Base-by-base conservation (phyloP, 2,797 vertebrate species). In the Argya squamiceps region DNA sequence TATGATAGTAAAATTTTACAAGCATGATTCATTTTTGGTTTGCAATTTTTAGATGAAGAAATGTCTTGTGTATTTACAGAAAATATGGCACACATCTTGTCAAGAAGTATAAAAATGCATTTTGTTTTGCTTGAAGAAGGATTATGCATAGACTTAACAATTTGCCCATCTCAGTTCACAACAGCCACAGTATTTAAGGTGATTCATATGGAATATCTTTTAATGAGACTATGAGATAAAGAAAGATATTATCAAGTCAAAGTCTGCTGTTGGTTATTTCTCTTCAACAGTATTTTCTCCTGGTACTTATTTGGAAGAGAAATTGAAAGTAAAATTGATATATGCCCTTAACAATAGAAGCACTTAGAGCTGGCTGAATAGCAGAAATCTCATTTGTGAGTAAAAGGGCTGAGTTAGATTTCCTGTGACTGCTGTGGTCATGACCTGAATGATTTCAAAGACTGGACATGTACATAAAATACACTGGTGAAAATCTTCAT, bases 311-410 rank as follows among this genome's bases (percentile, higher is more conserved):
- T 86, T 94, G 50, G 58, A 92, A 63, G 21, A 86, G 69, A 91
- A 94, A 84, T 71, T 95, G 73, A 92, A 92, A 86, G 55, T 56
- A 36, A 91, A 89, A 92, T 92, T 91, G 62, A 82, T 96, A 91
- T 83, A 73, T 71, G 50, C 10, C 63, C 69, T 80, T 82, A 92
- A 88, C 43, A 93, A 81, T 49, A 69, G 50, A 85, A 94, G 29
- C 46, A 83, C 56, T 92, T 94, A 70, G n/a, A 80, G 30, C 22
- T 71, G 44, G 10, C 29, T 94, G 84, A 93, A 94, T 55, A 81
- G 70, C n/a, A 89, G 63, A 89, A 94, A 85, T 58, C 68, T 91
- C 44, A 77, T 87, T 92, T 92, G 53, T 83, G 75, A 85, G 37
- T 89, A 74, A 89, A 91, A 89, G n/a, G 30, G 53, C 60, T 94